Evolutionary conservation across 2,888 invertebrate species (phyloP).

Genomic region (Dysmachus trigonus): DNA sequence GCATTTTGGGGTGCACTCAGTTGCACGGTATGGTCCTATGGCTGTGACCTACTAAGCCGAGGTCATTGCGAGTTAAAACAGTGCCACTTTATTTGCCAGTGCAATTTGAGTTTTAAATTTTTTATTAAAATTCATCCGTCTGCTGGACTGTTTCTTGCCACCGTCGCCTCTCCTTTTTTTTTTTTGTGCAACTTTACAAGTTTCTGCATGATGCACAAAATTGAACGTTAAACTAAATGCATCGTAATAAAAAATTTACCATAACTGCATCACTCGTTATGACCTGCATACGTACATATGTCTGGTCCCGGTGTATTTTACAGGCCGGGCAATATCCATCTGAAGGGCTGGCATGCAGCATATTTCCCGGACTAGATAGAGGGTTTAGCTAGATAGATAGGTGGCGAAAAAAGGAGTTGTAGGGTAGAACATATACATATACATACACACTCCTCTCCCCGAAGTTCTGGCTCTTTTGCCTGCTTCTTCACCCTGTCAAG

Average conservation of each 20-base stretch:
- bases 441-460: not conserved
- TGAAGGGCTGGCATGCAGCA: not conserved
- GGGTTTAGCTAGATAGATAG: not conserved
- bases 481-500: not conserved
- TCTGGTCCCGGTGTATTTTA: not conserved
- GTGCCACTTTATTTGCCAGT: not conserved
- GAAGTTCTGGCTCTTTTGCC: not conserved
- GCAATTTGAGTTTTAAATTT: slow-evolving; percentile 5
- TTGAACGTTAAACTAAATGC: slow-evolving; percentile 31
- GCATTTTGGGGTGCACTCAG: not conserved
- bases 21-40: not conserved
- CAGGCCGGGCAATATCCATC: not conserved
- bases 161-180: not conserved
- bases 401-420: not conserved
- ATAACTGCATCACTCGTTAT: slow-evolving; percentile 11
- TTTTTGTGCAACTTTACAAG: not conserved
- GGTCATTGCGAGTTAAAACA: not conserved
- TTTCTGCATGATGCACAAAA: slow-evolving; percentile 32
- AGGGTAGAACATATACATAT: not conserved
- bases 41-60: not conserved
- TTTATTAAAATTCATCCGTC: not conserved
- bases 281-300: slow-evolving; percentile 7
- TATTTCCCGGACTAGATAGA: not conserved
- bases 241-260: slow-evolving; percentile 37
- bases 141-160: not conserved